A percentile compares a stretch with the other conserved stretches of the same genome.
These are phyloP conservation scores for Drosophila kanekoi DNA, from an alignment of 2,888 invertebrate genomes.

Conservation along the genomic window DNA sequence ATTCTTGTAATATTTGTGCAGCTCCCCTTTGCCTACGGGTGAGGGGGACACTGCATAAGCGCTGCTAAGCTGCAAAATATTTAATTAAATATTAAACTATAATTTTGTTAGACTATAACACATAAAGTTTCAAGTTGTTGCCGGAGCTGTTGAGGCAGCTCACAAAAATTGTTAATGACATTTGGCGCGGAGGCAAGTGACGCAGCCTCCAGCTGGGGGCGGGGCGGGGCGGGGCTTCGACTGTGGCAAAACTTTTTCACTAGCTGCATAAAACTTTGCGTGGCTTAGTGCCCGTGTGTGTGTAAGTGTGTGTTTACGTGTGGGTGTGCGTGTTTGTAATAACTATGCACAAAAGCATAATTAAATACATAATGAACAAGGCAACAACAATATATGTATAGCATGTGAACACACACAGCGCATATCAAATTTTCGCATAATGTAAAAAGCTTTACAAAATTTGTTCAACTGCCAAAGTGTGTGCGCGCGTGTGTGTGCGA, in stretches of 20 bases:
- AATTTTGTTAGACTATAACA: constrained; percentile 68
- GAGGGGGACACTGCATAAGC: constrained; percentile 29
- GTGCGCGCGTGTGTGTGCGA: constrained; percentile 6
- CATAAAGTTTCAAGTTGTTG: constrained; percentile 68
- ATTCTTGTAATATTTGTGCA: too few relatives aligned
- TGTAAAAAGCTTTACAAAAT: constrained; percentile 59
- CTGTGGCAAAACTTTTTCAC: constrained; percentile 47
- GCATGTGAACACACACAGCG: constrained; percentile 31
- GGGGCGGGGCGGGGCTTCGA: not conserved
- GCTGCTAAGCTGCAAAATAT: constrained; percentile 63
- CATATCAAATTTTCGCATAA: constrained; percentile 53
- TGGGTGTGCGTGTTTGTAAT: constrained; percentile 44
- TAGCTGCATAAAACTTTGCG: constrained; percentile 56
- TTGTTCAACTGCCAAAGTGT: constrained; percentile 57
- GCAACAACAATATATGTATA: constrained; percentile 59
- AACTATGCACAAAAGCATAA: constrained; percentile 74
- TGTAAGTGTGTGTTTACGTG: constrained; percentile 22
- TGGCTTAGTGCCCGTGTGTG: constrained; percentile 46
- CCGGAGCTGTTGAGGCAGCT: constrained; percentile 49
- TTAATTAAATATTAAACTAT: constrained; percentile 77
- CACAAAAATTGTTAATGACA: constrained; percentile 73
- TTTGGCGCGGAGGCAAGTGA: constrained; percentile 49
- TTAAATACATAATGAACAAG: constrained; percentile 80
- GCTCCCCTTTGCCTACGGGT: not conserved
- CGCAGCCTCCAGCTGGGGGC: constrained; percentile 1